Evolutionary conservation across 2,888 invertebrate genomes (phyloP).

Genomic region (Caenorhabditis sp.): DNA sequence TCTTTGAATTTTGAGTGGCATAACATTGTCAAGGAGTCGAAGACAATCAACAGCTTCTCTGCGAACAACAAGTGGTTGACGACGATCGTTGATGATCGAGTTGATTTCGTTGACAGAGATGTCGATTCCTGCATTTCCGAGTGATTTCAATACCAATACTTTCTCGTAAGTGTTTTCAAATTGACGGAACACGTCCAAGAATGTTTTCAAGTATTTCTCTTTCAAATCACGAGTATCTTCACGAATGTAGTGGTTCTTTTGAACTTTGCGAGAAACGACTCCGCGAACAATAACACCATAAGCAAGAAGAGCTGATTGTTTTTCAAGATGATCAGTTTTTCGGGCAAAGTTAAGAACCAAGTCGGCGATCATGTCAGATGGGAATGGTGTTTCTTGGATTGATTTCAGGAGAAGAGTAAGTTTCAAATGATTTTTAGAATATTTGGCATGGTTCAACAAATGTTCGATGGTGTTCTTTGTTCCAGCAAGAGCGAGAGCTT

Average conservation of each 20-base stretch:
- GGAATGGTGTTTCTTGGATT: slow-evolving; percentile 51
- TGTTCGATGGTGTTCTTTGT: slow-evolving; percentile 54
- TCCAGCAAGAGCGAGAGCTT: slow-evolving; percentile 56
- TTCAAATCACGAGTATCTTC: slow-evolving; percentile 42
- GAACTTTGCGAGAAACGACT: slow-evolving; percentile 25
- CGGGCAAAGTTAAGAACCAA: slow-evolving; percentile 35
- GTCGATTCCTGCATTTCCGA: slow-evolving; percentile 67
- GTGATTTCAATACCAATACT: slow-evolving; percentile 63
- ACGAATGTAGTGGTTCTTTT: slow-evolving; percentile 43
- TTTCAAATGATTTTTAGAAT: slow-evolving; percentile 10
- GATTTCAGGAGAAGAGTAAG: slow-evolving; percentile 48
- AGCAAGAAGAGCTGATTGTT: slow-evolving; percentile 53
- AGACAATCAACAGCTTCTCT: slow-evolving; percentile 63
- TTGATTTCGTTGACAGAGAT: slow-evolving; percentile 55
- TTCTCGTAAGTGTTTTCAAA: slow-evolving; percentile 57
- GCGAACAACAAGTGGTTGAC: slow-evolving; percentile 54
- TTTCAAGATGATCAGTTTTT: slow-evolving; percentile 21
- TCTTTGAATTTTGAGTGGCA: slow-evolving; percentile 48
- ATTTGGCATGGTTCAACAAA: slow-evolving; percentile 42
- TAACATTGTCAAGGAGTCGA: slow-evolving; percentile 46
- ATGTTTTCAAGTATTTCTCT: slow-evolving; percentile 29
- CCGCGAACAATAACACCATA: slow-evolving; percentile 44
- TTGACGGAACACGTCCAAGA: slow-evolving; percentile 51
- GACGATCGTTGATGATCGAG: slow-evolving; percentile 60
- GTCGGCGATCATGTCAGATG: slow-evolving; percentile 45